Evolutionary conservation across 2,888 invertebrate species (phyloP).

Genomic region (Gryllus longicercus): DNA sequence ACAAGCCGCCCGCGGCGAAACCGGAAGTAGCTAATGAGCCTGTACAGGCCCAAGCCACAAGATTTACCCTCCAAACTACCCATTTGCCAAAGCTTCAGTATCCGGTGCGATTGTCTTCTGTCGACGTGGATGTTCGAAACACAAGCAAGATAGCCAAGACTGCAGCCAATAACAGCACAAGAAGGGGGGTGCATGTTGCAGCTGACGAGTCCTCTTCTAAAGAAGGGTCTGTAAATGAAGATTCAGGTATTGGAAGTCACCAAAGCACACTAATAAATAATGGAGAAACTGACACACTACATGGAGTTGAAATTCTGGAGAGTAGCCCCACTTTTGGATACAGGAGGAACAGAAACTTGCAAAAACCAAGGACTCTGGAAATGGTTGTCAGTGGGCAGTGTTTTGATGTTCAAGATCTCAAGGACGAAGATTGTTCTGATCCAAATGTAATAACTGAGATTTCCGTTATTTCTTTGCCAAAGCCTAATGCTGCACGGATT

Average conservation of each 20-base stretch:
- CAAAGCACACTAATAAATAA: constrained; percentile 42
- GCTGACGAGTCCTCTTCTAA: constrained; percentile 48
- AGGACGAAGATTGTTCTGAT: constrained; percentile 52
- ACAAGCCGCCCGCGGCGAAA: constrained; percentile 30
- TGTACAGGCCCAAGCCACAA: constrained; percentile 47
- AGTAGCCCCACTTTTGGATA: constrained; percentile 44
- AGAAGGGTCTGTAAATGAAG: constrained; percentile 49
- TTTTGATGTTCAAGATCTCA: constrained; percentile 71
- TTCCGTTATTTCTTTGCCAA: constrained; percentile 56
- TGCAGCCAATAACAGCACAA: constrained; percentile 40
- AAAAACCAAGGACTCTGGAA: constrained; percentile 62
- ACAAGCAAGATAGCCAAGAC: constrained; percentile 52
- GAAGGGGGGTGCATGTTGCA: constrained; percentile 22
- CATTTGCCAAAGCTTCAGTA: constrained; percentile 74
- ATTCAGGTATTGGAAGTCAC: constrained; percentile 60
- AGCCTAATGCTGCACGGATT: background rate
- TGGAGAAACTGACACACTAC: constrained; percentile 46
- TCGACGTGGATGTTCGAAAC: constrained; percentile 43
- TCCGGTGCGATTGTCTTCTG: constrained; percentile 44
- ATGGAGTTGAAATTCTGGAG: constrained; percentile 46
- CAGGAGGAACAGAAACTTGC: constrained; percentile 41
- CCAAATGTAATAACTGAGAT: constrained; percentile 62
- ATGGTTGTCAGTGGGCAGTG: constrained; percentile 70
- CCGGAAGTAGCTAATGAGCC: constrained; percentile 31
- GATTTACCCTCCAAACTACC: constrained; percentile 65